Evolutionary conservation across 2,888 invertebrate species (phyloP), one percentile per base, ranked within the genome.

Genomic region (Arge pagana): DNA sequence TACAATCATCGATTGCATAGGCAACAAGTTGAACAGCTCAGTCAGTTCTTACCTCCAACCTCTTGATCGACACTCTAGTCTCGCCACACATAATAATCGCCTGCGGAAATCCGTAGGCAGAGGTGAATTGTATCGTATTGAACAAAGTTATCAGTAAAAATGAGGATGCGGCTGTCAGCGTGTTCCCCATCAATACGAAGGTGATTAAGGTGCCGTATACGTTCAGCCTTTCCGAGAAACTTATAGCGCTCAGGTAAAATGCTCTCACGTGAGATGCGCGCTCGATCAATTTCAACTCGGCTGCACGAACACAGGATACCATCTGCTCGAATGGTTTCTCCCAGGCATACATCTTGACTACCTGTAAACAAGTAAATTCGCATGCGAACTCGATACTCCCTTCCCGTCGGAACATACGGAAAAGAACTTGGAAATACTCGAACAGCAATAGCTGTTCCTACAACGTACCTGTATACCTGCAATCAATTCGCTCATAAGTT

Each of bases 311-410:
- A 42, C 83, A 74, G 6, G 85, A 84, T 3, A 96, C 88, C 11
- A 94, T 83, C 56, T 87, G 83, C 55, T 89, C 88, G 71, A 96
- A 96, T 0, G 94, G 91, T 62, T 87, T 88, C 74, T 96, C 96
- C 90, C 96, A 96, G 3, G 94, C 91, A 72, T 96, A 96, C 94
- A 96, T 96, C 81, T 96, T 96, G 60, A 96, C 92, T 2, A 96
- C 93, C 81, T 90, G 86, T 70, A n/a, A 37, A n/a, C 6, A 23
- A 24, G 21, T 7, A 37, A 37, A 37, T 18, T 4, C 19, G 18
- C 5, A 10, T n/a, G n/a, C n/a, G n/a, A n/a, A n/a, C n/a, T n/a
- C n/a, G n/a, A n/a, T n/a, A n/a, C n/a, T n/a, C n/a, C n/a, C n/a
- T n/a, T n/a, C n/a, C n/a, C n/a, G n/a, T n/a, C n/a, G n/a, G n/a